A percentile compares a stretch with the other conserved stretches of the same genome.
Evolutionary conservation across 2,797 vertebrate genomes (phyloP).

Genomic region (Anabacerthia variegaticeps): DNA sequence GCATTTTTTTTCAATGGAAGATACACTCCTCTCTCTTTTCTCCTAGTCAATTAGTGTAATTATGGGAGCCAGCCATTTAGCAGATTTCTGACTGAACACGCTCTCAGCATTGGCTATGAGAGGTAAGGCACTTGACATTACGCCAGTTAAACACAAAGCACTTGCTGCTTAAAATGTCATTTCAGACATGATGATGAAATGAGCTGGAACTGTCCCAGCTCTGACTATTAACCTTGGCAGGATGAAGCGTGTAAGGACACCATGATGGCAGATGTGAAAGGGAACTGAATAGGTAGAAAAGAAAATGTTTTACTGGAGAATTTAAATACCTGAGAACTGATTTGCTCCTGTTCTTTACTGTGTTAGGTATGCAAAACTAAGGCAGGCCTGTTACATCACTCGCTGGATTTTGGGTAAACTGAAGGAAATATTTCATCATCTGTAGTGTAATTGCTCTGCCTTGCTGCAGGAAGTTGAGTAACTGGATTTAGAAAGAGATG

Average conservation of each 20-base stretch:
- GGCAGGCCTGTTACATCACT: conserved; percentile 14
- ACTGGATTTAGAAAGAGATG: conserved; percentile 54
- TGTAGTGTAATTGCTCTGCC: conserved; percentile 4
- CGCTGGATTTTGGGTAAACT: conserved; percentile 48
- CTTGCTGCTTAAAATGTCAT: conserved; percentile 45
- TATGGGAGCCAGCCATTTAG: conserved; percentile 44
- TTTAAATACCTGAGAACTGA: background rate
- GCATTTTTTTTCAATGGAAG: background rate
- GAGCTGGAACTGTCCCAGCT: conserved; percentile 35
- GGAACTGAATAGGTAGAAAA: background rate
- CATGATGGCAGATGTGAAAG: background rate
- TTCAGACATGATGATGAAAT: conserved; percentile 14
- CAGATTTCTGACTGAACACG: conserved; percentile 35
- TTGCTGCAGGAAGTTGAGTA: conserved; percentile 63
- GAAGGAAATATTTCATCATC: conserved; percentile 63
- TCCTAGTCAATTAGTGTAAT: conserved; percentile 57
- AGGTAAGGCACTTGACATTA: conserved; percentile 51
- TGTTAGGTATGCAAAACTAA: background rate
- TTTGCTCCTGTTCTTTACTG: background rate
- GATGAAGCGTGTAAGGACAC: background rate
- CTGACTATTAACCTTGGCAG: background rate
- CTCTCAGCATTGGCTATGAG: background rate
- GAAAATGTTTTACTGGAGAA: background rate
- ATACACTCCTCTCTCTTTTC: conserved; percentile 9
- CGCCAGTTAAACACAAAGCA: conserved; percentile 11